phyloP scores from a whole-genome alignment of 2,797 vertebrate species.

The Brachyalestes nurse region DNA sequence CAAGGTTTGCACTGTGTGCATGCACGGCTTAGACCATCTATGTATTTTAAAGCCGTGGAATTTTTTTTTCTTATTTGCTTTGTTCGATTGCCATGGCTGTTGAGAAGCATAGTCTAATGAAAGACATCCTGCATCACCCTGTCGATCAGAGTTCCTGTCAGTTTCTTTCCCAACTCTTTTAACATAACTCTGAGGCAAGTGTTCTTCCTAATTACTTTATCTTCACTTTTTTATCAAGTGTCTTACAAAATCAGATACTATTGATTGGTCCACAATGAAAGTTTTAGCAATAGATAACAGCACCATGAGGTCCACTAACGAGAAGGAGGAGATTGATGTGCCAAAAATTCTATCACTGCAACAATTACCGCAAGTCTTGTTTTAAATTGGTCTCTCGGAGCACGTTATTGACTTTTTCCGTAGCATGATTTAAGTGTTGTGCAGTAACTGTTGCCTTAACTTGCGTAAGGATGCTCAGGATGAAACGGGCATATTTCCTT shows the following conservation, averaged over 20 bases:
- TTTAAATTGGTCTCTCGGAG: constrained; percentile 56
- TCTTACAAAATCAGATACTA: constrained; percentile 49
- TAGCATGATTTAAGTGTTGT: background rate
- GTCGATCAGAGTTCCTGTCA: constrained; percentile 48
- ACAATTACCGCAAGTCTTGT: constrained; percentile 61
- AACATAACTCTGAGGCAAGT: background rate
- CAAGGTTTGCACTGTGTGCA: no score
- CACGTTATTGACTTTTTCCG: constrained; percentile 23
- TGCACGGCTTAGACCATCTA: background rate
- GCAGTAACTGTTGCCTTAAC: background rate
- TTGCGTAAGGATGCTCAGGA: background rate
- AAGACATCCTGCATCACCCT: constrained; percentile 46
- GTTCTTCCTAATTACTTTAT: constrained; percentile 19
- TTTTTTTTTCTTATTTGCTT: background rate
- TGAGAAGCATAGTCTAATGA: constrained; percentile 36
- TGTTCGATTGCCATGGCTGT: constrained; percentile 33
- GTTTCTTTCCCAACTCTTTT: constrained; percentile 51
- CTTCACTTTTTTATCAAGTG: constrained; percentile 30
- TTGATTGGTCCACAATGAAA: constrained; percentile 57
- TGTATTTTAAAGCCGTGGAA: background rate
- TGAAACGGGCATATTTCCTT: no score
- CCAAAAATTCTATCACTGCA: constrained; percentile 59
- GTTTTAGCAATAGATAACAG: constrained; percentile 48
- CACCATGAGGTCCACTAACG: constrained; percentile 40
- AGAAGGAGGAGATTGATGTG: constrained; percentile 58